These are phyloP conservation scores for Vidua macroura DNA, from an alignment of 2,113 vertebrate genomes.

Conservation along the genomic window DNA sequence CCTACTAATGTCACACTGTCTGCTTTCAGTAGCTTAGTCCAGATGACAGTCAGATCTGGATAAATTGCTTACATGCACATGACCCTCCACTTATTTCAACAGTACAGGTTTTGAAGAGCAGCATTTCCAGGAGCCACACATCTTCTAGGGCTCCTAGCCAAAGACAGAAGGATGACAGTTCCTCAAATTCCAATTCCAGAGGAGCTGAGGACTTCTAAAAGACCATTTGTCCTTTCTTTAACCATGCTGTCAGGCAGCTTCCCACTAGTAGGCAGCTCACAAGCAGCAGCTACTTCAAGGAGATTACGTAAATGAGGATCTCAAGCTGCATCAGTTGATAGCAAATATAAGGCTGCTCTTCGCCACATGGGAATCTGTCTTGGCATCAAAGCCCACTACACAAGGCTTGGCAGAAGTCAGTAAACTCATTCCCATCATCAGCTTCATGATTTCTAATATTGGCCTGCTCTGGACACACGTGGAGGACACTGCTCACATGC, in stretches of 20 bases:
- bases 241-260: not conserved
- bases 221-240: not conserved
- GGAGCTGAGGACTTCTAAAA: not conserved
- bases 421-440: slow-evolving; percentile 15
- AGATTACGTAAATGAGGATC: not conserved
- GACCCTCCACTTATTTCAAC: not conserved
- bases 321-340: not conserved
- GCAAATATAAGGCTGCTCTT: not conserved
- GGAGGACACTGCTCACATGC: not conserved
- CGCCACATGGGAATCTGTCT: not conserved
- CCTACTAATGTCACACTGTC: not conserved
- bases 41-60: not conserved
- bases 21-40: not conserved
- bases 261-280: not conserved
- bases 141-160: not conserved
- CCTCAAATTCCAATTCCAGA: not conserved
- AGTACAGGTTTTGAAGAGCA: not conserved
- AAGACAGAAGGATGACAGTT: not conserved
- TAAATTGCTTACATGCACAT: not conserved
- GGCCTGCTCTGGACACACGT: slow-evolving; percentile 9
- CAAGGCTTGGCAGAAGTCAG: slow-evolving; percentile 20
- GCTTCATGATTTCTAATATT: slow-evolving; percentile 4
- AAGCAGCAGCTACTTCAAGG: not conserved
- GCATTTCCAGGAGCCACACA: not conserved
- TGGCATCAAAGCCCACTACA: not conserved